Evolutionary conservation across 2,797 vertebrate species (phyloP).

Genomic region (Myiotriccus ornatus): DNA sequence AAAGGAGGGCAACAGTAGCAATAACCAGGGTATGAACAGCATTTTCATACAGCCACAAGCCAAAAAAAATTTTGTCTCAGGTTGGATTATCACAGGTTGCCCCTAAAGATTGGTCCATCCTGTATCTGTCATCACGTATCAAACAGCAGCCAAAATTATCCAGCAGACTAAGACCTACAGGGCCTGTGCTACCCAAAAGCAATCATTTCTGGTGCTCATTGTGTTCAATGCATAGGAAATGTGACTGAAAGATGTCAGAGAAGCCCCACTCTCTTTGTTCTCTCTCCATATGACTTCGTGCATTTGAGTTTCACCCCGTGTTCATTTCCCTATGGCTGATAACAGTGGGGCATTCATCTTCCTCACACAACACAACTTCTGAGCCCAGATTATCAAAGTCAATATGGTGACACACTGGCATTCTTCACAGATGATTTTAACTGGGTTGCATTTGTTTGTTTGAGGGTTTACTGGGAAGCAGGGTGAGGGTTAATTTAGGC

Average conservation of each 20-base stretch:
- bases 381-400: not conserved
- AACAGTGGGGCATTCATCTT: not conserved
- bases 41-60: not conserved
- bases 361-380: not conserved
- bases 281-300: not conserved
- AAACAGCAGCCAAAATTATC: not conserved
- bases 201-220: not conserved
- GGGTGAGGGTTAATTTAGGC: not conserved
- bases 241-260: not conserved
- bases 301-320: not conserved
- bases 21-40: not conserved
- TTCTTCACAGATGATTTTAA: constrained; percentile 42
- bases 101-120: not conserved
- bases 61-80: not conserved
- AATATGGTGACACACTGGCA: not conserved
- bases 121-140: not conserved
- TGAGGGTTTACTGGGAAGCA: not conserved
- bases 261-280: not conserved
- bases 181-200: not conserved
- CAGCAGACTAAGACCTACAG: not conserved
- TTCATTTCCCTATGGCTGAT: not conserved
- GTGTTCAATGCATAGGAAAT: not conserved
- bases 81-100: not conserved
- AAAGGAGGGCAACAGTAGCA: not conserved
- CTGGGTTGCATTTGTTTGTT: not conserved